phyloP scores from a whole-genome alignment of 2,888 invertebrate species.

The Acronicta leporina region DNA sequence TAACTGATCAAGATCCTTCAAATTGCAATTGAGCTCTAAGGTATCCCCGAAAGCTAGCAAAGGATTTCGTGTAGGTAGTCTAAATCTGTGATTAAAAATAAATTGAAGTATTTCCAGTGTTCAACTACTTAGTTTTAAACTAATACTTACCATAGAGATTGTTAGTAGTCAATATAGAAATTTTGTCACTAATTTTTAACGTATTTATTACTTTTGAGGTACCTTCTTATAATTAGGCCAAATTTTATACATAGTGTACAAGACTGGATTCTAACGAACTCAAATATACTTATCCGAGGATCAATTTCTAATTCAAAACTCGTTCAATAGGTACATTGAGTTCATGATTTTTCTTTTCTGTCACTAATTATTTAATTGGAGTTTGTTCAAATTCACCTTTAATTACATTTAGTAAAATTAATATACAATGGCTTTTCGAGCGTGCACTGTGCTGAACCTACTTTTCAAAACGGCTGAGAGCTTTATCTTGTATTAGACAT shows the following conservation, averaged over 20 bases:
- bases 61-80: slow-evolving; percentile 7
- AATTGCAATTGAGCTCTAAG: background rate
- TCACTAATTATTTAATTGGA: background rate
- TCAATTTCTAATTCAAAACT: background rate
- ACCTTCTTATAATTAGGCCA: slow-evolving; percentile 24
- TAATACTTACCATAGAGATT: slow-evolving; percentile 11
- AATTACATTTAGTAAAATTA: slow-evolving; percentile 4
- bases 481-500: slow-evolving; percentile 9
- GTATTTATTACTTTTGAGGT: slow-evolving; percentile 42
- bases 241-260: slow-evolving; percentile 12
- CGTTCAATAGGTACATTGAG: too few relatives aligned
- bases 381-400: background rate
- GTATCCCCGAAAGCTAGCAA: background rate
- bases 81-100: slow-evolving; percentile 21
- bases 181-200: slow-evolving; percentile 24
- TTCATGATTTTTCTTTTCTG: background rate
- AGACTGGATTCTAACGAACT: background rate
- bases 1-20: background rate
- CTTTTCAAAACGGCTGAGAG: slow-evolving; percentile 17
- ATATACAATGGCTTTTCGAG: slow-evolving; percentile 22
- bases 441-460: slow-evolving; percentile 25
- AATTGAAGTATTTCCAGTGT: slow-evolving; percentile 19
- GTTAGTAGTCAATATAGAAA: slow-evolving; percentile 20
- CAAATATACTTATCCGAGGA: background rate
- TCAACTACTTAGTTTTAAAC: slow-evolving; percentile 7